A percentile compares a stretch with the other conserved stretches of the same genome.
Evolutionary conservation across 2,113 vertebrate species (phyloP).

Genomic region (Podiceps cristatus): DNA sequence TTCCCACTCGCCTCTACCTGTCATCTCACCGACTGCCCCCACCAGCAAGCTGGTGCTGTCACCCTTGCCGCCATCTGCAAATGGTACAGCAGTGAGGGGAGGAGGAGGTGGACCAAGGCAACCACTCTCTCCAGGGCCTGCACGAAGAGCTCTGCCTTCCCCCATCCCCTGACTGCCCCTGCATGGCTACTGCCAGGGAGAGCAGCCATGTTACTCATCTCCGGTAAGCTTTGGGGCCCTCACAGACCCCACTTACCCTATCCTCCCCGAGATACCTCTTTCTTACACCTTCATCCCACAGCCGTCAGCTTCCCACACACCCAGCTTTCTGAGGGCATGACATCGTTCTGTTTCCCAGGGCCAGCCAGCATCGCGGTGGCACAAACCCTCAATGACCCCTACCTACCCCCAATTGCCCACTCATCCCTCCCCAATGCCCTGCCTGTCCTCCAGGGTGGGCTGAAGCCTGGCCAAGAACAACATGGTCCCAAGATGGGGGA

Average conservation of each 20-base stretch:
- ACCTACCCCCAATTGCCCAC: neutral
- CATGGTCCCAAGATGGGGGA: accelerated
- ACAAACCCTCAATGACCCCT: neutral
- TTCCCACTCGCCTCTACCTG: neutral
- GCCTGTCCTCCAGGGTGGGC: neutral
- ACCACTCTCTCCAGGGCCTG: accelerated
- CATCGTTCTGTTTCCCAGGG: neutral
- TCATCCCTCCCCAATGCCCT: accelerated
- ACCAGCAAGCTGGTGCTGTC: neutral
- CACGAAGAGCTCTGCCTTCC: neutral
- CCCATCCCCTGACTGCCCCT: too few relatives aligned
- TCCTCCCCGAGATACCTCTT: accelerated
- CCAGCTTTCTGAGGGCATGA: neutral
- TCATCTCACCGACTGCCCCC: accelerated
- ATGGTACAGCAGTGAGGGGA: neutral
- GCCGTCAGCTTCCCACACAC: neutral
- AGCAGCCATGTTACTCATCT: neutral
- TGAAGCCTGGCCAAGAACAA: neutral
- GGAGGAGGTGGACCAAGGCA: neutral
- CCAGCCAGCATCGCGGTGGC: too few relatives aligned
- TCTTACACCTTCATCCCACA: neutral
- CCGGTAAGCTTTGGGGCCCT: neutral
- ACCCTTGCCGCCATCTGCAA: neutral
- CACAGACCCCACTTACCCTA: neutral
- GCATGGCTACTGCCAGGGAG: accelerated